These are phyloP conservation scores for Molanna angustata DNA, from an alignment of 2,888 invertebrate genomes.

Conservation along the genomic window DNA sequence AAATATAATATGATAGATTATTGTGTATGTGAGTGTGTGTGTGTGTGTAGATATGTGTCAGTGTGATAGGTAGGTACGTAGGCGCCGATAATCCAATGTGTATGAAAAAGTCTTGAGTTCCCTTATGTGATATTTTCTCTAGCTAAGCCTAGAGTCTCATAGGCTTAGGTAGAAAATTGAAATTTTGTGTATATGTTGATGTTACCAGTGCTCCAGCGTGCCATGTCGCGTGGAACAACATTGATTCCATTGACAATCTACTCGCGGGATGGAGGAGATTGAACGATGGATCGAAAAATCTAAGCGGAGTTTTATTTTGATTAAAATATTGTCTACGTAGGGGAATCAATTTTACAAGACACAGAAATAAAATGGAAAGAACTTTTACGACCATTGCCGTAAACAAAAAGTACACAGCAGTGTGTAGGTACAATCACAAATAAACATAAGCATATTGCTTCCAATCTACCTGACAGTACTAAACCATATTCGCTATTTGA, in stretches of 20 bases:
- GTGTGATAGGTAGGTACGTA: no score
- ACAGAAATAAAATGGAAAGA: no score
- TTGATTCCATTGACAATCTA: constrained; percentile 14
- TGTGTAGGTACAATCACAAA: no score
- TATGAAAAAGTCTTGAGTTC: constrained; percentile 11
- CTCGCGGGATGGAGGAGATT: constrained; percentile 16
- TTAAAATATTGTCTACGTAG: constrained; percentile 10
- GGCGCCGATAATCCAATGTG: constrained; percentile 15
- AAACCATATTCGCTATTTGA: no score
- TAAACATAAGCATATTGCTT: no score
- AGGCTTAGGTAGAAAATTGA: constrained; percentile 16
- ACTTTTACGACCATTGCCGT: no score
- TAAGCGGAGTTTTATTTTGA: constrained; percentile 21
- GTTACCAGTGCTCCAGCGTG: constrained; percentile 4
- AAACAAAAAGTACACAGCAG: no score
- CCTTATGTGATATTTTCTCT: constrained; percentile 14
- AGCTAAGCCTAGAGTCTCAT: constrained; percentile 17
- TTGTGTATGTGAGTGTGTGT: no score
- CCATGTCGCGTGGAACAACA: constrained; percentile 10
- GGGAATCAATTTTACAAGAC: neutral
- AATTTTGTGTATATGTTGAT: constrained; percentile 22
- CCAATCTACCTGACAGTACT: no score
- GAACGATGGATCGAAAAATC: constrained; percentile 18
- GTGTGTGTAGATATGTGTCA: no score
- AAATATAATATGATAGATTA: no score